These are phyloP conservation scores for Rhynchonycteris naso DNA, from an alignment of 2,797 vertebrate genomes.

Conservation along the genomic window DNA sequence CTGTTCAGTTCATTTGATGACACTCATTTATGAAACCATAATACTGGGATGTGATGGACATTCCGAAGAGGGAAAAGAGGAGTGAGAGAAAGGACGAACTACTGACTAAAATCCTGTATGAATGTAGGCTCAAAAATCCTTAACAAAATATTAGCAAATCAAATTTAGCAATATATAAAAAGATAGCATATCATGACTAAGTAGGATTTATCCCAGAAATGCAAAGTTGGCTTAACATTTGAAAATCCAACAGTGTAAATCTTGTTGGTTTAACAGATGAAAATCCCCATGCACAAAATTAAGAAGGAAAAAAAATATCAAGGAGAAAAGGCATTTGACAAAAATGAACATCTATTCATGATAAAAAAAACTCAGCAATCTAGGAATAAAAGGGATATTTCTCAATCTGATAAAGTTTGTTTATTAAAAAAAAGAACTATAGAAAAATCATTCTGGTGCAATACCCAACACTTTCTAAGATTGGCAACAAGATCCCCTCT, in stretches of 20 bases:
- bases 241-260: neutral
- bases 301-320: neutral
- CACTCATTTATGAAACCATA: neutral
- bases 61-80: neutral
- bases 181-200: neutral
- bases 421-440: neutral
- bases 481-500: neutral
- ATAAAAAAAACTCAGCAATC: neutral
- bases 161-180: neutral
- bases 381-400: neutral
- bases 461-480: neutral
- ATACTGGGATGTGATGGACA: neutral
- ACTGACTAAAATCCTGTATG: neutral
- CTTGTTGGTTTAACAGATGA: neutral
- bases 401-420: neutral
- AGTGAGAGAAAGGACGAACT: neutral
- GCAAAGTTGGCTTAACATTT: neutral
- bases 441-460: neutral
- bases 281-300: neutral
- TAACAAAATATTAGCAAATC: conserved; percentile 8
- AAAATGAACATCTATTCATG: neutral
- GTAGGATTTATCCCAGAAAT: neutral
- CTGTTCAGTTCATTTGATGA: conserved; percentile 16
- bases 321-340: conserved; percentile 20
- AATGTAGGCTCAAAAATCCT: neutral